Evolutionary conservation across 2,888 invertebrate genomes (phyloP).

Genomic region (Acleris sparsana): DNA sequence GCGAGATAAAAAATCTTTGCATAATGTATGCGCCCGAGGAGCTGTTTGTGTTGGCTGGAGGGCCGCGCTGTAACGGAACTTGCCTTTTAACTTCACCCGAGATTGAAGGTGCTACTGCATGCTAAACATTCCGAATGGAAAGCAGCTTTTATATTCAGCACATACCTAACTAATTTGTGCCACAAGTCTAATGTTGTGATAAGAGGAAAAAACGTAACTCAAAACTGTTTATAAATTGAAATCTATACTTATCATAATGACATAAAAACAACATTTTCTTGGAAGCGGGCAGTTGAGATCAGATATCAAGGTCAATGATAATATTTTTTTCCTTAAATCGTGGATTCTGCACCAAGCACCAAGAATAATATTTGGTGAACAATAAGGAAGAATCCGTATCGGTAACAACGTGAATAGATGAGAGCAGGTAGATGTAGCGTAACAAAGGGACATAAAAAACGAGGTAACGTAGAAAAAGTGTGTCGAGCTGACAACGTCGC

Average conservation of each 20-base stretch:
- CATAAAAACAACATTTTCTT: constrained; percentile 6
- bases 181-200: too few relatives aligned
- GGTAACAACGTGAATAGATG: constrained; percentile 36
- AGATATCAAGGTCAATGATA: constrained; percentile 32
- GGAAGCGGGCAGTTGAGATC: constrained; percentile 12
- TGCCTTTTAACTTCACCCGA: constrained; percentile 53
- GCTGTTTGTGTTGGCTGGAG: constrained; percentile 53
- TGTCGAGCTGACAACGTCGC: constrained; percentile 57
- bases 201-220: too few relatives aligned
- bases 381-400: constrained; percentile 33
- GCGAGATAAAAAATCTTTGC: constrained; percentile 62
- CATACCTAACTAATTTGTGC: neutral
- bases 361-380: constrained; percentile 20
- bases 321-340: constrained; percentile 4
- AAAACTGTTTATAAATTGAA: neutral
- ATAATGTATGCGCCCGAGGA: constrained; percentile 62
- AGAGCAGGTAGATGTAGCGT: constrained; percentile 44
- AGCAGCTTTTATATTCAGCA: neutral
- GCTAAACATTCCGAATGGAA: constrained; percentile 8
- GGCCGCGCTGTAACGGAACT: constrained; percentile 52
- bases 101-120: constrained; percentile 49
- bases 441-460: constrained; percentile 45
- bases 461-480: constrained; percentile 37
- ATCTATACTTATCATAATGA: neutral
- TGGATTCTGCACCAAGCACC: neutral